A percentile compares a stretch with the other conserved stretches of the same genome.
phyloP scores from a whole-genome alignment of 2,797 vertebrate species.

The Uromys caudimaculatus region DNA sequence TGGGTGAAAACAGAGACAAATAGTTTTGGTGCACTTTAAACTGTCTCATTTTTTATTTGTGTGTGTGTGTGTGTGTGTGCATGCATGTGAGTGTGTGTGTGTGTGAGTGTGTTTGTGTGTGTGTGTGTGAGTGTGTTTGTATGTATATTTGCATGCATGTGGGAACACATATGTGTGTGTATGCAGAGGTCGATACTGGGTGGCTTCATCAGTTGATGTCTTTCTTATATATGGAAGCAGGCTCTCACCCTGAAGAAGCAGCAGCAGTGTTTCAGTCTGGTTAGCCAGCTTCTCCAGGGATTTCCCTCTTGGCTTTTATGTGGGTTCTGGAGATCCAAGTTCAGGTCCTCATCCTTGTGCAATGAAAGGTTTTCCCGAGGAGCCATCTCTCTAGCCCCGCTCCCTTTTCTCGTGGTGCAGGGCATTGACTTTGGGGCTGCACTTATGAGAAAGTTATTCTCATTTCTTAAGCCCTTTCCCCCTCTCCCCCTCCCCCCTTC shows the following conservation, averaged over 20 bases:
- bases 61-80: background rate
- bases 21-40: slow-evolving; percentile 4
- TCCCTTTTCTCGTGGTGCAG: too few relatives aligned
- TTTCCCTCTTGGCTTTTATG: background rate
- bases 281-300: background rate
- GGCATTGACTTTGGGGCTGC: too few relatives aligned
- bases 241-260: background rate
- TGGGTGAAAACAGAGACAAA: slow-evolving; percentile 17
- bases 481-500: background rate
- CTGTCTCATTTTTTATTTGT: background rate
- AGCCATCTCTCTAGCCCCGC: background rate
- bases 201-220: too few relatives aligned
- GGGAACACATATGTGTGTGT: background rate
- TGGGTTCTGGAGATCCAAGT: background rate
- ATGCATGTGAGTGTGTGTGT: too few relatives aligned
- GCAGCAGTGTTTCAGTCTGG: background rate
- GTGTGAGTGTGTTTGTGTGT: too few relatives aligned
- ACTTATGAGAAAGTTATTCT: background rate
- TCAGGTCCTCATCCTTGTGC: too few relatives aligned
- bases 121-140: too few relatives aligned
- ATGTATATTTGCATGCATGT: too few relatives aligned
- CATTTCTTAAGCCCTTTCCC: background rate
- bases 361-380: background rate
- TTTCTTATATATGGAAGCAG: background rate
- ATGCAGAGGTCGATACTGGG: background rate